A percentile compares a stretch with the other conserved stretches of the same genome.
Conservation (phyloP, 2,113 vertebrate genomes). For the Pteruthius melanotis region DNA sequence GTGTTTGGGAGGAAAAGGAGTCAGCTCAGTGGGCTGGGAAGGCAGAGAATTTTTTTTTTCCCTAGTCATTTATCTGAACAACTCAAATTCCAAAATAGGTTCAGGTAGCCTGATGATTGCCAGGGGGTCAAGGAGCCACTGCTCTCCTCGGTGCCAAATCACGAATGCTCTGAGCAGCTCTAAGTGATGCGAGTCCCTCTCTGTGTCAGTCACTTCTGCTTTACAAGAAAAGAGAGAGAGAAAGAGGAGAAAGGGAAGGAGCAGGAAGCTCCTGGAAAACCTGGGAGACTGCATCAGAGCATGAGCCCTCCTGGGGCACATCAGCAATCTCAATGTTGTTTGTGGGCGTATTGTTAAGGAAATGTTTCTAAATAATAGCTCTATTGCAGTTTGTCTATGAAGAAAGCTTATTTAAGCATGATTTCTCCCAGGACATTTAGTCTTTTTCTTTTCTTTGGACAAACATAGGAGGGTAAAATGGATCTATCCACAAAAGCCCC, state of each 20-base stretch:
- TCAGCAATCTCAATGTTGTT: background rate
- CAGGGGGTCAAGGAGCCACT: background rate
- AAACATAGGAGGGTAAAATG: slow-evolving; percentile 12
- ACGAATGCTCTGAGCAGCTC: background rate
- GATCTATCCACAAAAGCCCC: slow-evolving; percentile 27
- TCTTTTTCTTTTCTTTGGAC: background rate
- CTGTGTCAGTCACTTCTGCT: background rate
- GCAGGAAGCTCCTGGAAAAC: background rate
- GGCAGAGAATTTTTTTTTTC: background rate
- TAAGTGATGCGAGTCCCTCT: background rate
- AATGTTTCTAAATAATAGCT: background rate
- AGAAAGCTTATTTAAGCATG: background rate
- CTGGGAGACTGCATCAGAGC: background rate
- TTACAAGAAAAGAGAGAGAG: background rate
- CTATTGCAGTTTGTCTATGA: background rate
- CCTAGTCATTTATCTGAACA: background rate
- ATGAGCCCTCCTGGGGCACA: background rate
- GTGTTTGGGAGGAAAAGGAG: background rate
- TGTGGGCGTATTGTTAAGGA: background rate
- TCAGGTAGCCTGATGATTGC: background rate
- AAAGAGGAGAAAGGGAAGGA: background rate
- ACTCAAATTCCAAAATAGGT: background rate
- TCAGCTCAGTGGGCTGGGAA: background rate
- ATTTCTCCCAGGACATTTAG: background rate
- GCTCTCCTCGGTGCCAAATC: background rate